A percentile compares a stretch with the other conserved stretches of the same genome.
Evolutionary conservation across 2,888 invertebrate genomes (phyloP).

Genomic region (Lepidochrysops patricia): DNA sequence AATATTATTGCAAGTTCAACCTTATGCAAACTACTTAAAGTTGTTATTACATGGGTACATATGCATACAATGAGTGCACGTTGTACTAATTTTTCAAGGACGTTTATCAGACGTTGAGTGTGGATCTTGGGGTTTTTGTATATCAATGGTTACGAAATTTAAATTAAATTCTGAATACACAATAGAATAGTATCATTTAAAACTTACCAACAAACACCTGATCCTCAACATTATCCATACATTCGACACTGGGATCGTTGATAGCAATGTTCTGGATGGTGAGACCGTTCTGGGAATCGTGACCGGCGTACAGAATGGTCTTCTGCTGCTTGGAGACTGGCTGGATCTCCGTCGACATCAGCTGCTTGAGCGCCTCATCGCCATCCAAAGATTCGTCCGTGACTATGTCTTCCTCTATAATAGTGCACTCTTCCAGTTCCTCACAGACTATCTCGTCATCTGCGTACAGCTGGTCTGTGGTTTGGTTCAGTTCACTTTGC

Average conservation of each 20-base stretch:
- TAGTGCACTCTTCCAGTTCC: constrained; percentile 41
- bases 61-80: too few relatives aligned
- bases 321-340: constrained; percentile 48
- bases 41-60: too few relatives aligned
- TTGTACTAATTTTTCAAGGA: too few relatives aligned
- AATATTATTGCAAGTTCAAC: too few relatives aligned
- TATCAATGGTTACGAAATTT: too few relatives aligned
- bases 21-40: too few relatives aligned
- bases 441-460: constrained; percentile 54
- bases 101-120: too few relatives aligned
- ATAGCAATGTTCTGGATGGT: constrained; percentile 60
- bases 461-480: constrained; percentile 34
- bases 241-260: constrained; percentile 45
- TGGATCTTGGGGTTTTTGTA: too few relatives aligned
- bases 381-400: constrained; percentile 44
- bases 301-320: constrained; percentile 54
- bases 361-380: constrained; percentile 51
- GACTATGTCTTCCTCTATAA: constrained; percentile 28
- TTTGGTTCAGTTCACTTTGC: constrained; percentile 26
- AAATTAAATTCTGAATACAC: too few relatives aligned
- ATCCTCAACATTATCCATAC: constrained; percentile 32
- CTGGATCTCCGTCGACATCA: constrained; percentile 56
- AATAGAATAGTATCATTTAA: too few relatives aligned
- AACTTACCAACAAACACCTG: constrained; percentile 43
- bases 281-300: constrained; percentile 47